Base-by-base conservation (phyloP, 2,888 invertebrate genomes). In the Saturnia japonica region DNA sequence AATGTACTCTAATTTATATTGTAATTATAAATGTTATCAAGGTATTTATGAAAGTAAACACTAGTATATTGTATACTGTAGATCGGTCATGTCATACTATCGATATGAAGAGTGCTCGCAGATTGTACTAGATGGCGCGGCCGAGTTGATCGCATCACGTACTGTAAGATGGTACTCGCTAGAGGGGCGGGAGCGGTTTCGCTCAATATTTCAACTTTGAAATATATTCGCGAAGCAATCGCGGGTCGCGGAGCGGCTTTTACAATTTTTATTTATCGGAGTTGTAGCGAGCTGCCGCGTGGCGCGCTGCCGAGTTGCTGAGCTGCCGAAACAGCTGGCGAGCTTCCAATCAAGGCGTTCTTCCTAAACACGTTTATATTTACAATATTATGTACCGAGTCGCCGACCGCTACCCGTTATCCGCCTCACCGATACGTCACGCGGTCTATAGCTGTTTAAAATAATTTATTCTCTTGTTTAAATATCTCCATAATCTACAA, bases 181-280 rank as follows among this genome's bases (percentile, higher is more conserved):
- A 54, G n/a, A 11, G 54, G 22, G 54, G 2, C n/a, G 54, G 22
- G 54, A 54, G 54, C 9, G 54, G 54, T 54, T n/a, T 22, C 9
- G 54, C 19, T 54, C 11, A 22, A 22, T 54, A 54, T 54, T 54
- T 54, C 54, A 22, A 22, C 22, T n/a, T 22, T 54, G 54, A 54
- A 54, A 54, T 54, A 54, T 54, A 54, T 54, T 54, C 22, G 22
- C 22, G 22, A 54, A 54, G 22, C 22, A 22, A 22, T n/a, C n/a
- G n/a, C n/a, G n/a, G n/a, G n/a, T 51, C 11, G 54, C 22, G 54
- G n/a, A 22, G 54, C 22, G 54, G 54, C 54, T 54, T 54, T 54
- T 54, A 54, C 54, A 54, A 54, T 54, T 22, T 54, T 54, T 54
- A 54, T 54, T 54, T 54, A 54, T 54, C 54, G 54, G 8, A 54